Base-by-base conservation (phyloP, 1,140 invertebrate species). In the Temnothorax longispinosus region DNA sequence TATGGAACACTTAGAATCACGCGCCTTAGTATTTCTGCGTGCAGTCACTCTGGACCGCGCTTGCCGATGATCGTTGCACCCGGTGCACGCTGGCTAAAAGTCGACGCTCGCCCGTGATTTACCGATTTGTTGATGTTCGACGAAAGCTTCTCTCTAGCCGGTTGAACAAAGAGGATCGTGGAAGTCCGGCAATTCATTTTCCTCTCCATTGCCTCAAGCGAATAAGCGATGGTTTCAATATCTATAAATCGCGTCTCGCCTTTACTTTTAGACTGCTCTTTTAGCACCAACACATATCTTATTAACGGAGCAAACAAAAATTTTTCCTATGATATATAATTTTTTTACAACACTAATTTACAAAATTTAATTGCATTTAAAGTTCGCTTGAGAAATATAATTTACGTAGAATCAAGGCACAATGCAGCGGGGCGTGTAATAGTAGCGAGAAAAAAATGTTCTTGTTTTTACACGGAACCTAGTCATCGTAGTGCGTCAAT, bases 1-100 rank as follows among this genome's bases (percentile, higher is more conserved):
- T 91, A 90, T 44, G 82, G 89, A 91, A 82, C 89, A 80, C 89
- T 88, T 84, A 56, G 86, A 86, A 82, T 91, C 89, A 90, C 86
- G 47, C 35, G 71, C 58, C 76, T 41, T 84, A 87, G 87, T 75
- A 89, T 89, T 87, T 82, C 69, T 44, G 75, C n/a, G 47, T 50
- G 18, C 32, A 47, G 58, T 32, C 69, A 7, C 32, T 35, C 58
- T 38, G 81, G 71, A 52, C 50, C 54, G 75, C 84, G 56, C 65
- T 32, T 35, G 11, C 52, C 21, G 50, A 60, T 77, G 84, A 86
- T 77, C 85, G 76, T 56, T 89, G 87, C 78, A 88, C 82, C 60
- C 88, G 21, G 32, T 58, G 78, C 56, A 52, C 41, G 27, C n/a
- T 7, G 41, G 52, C 78, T 71, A 58, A 58, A 74, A 72, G 41